Percentiles rank a stretch among this genome's conserved stretches.
phyloP scores from a whole-genome alignment of 2,113 vertebrate genomes.

The Pachyramphus minor region DNA sequence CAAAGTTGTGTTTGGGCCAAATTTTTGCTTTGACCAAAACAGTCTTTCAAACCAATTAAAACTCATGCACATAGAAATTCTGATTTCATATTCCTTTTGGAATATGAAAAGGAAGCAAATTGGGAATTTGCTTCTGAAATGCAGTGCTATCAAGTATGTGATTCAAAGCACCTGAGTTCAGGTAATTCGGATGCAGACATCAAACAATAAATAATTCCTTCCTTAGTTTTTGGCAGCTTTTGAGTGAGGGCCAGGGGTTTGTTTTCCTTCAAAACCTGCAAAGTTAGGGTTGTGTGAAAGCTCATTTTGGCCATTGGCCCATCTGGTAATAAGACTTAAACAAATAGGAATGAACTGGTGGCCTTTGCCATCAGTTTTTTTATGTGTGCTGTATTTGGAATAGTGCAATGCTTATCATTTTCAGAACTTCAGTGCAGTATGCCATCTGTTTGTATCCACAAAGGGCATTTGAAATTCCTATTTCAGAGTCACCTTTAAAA shows the following conservation, averaged over 20 bases:
- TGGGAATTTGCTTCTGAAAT: background rate
- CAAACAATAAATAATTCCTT: background rate
- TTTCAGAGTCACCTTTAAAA: constrained; percentile 7
- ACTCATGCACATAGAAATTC: background rate
- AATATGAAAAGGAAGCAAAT: background rate
- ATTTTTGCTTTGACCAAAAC: constrained; percentile 34
- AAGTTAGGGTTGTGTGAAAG: background rate
- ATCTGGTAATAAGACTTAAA: background rate
- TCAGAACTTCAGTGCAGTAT: background rate
- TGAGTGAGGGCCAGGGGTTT: background rate
- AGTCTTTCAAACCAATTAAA: constrained; percentile 42
- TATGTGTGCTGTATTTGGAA: background rate
- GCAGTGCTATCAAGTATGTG: background rate
- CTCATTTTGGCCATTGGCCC: background rate
- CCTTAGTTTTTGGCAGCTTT: background rate
- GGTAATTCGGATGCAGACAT: background rate
- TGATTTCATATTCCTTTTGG: background rate
- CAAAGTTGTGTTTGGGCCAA: constrained; percentile 35
- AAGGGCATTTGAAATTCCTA: background rate
- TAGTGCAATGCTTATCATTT: background rate
- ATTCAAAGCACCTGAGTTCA: background rate
- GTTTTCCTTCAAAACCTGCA: background rate
- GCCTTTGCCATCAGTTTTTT: background rate
- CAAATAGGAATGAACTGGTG: background rate
- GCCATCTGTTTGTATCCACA: background rate